Evolutionary conservation across 2,113 vertebrate species (phyloP).

Genomic region (Tachycineta bicolor): DNA sequence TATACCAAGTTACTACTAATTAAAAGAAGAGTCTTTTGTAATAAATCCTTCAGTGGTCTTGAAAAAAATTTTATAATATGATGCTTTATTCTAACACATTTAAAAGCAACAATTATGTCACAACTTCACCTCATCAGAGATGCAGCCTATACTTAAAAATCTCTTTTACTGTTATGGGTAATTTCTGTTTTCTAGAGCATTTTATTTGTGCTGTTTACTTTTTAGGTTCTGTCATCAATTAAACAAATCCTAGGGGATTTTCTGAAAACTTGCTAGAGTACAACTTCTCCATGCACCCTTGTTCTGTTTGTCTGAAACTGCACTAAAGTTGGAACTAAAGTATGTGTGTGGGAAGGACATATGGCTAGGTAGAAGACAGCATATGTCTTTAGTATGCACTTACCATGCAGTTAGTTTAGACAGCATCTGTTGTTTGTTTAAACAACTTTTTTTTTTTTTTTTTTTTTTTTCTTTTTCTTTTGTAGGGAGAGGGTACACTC

Average conservation of each 20-base stretch:
- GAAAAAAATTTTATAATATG: not conserved
- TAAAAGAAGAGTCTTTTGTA: not conserved
- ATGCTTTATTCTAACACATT: not conserved
- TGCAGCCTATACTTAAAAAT: not conserved
- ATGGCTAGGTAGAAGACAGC: slow-evolving; percentile 50
- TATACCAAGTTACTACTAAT: not conserved
- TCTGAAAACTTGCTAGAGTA: not conserved
- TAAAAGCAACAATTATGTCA: not conserved
- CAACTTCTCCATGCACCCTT: not conserved
- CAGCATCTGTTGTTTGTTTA: slow-evolving; percentile 72
- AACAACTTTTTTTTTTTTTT: not conserved
- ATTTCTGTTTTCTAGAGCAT: slow-evolving; percentile 19
- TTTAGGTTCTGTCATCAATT: not conserved
- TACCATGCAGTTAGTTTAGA: slow-evolving; percentile 46
- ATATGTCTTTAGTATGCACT: slow-evolving; percentile 60
- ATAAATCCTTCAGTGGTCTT: not conserved
- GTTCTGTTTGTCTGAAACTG: slow-evolving; percentile 2
- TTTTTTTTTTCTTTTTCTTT: not conserved
- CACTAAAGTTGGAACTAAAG: not conserved
- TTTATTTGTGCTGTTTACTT: slow-evolving; percentile 25
- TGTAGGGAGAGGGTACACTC: slow-evolving; percentile 5
- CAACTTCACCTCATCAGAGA: not conserved
- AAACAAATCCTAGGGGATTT: not conserved
- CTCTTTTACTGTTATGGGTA: not conserved
- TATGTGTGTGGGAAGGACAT: slow-evolving; percentile 55